phyloP scores from a whole-genome alignment of 2,113 vertebrate genomes.

The Herpetotheres cachinnans region DNA sequence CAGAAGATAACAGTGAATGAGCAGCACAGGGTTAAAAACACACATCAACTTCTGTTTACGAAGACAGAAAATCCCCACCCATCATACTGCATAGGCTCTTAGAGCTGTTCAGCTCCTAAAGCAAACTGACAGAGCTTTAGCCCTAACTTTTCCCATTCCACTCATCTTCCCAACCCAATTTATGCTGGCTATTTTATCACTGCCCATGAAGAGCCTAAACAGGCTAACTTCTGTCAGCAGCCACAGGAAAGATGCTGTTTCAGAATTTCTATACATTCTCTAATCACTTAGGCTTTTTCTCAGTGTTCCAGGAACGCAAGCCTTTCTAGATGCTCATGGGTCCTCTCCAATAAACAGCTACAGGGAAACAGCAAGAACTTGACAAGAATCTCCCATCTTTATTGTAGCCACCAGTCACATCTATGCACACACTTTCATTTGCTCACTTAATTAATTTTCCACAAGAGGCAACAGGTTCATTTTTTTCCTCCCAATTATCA shows the following conservation, averaged over 20 bases:
- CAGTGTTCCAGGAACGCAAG: background rate
- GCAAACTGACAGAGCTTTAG: background rate
- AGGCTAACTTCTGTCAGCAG: background rate
- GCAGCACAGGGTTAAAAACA: background rate
- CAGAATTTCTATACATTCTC: background rate
- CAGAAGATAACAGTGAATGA: background rate
- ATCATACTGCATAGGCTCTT: background rate
- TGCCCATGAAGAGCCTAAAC: background rate
- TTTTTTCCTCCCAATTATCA: background rate
- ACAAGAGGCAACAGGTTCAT: background rate
- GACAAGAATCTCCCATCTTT: background rate
- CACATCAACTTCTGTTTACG: background rate
- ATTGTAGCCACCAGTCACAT: background rate
- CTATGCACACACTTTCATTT: background rate
- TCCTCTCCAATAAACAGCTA: background rate
- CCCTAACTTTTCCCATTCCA: background rate
- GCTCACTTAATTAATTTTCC: slow-evolving; percentile 20
- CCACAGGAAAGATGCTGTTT: background rate
- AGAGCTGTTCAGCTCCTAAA: background rate
- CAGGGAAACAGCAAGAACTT: background rate
- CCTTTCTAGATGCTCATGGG: background rate
- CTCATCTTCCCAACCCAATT: background rate
- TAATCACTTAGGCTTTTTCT: background rate
- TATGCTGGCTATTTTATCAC: background rate
- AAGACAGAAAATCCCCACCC: background rate